Evolutionary conservation across 2,888 invertebrate genomes (phyloP).

Genomic region (Ectropis crepuscularia): DNA sequence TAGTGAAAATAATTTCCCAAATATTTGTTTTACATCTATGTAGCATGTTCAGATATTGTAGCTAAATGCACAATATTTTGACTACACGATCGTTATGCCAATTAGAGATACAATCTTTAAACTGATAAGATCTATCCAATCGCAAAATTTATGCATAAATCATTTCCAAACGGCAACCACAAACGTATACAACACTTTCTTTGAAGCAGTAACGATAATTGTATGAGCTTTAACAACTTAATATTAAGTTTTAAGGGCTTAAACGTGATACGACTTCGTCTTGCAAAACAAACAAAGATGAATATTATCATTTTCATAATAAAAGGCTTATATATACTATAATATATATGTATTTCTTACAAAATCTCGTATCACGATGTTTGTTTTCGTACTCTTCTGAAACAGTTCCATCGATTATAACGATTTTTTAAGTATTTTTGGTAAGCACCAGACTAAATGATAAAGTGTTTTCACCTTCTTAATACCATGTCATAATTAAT

Average conservation of each 20-base stretch:
- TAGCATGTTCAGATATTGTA: background rate
- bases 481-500: too few relatives aligned
- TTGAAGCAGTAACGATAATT: constrained; percentile 46
- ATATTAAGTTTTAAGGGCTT: constrained; percentile 48
- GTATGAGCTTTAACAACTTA: constrained; percentile 56
- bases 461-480: too few relatives aligned
- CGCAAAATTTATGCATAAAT: constrained; percentile 31
- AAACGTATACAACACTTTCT: constrained; percentile 37
- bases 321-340: too few relatives aligned
- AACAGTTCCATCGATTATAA: too few relatives aligned
- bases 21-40: too few relatives aligned
- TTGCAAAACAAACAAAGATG: background rate
- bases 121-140: constrained; percentile 38
- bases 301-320: too few relatives aligned
- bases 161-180: constrained; percentile 25
- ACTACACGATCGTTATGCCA: constrained; percentile 6
- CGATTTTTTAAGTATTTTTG: too few relatives aligned
- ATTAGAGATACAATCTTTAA: constrained; percentile 34
- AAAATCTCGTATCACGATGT: too few relatives aligned
- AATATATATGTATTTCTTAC: too few relatives aligned
- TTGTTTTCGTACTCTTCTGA: too few relatives aligned
- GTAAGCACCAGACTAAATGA: too few relatives aligned
- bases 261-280: background rate
- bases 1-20: too few relatives aligned
- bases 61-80: background rate